Percentiles rank a stretch among this genome's conserved stretches.
Conservation (phyloP, 1,140 invertebrate genomes). For the Rhyacophila brunnea region DNA sequence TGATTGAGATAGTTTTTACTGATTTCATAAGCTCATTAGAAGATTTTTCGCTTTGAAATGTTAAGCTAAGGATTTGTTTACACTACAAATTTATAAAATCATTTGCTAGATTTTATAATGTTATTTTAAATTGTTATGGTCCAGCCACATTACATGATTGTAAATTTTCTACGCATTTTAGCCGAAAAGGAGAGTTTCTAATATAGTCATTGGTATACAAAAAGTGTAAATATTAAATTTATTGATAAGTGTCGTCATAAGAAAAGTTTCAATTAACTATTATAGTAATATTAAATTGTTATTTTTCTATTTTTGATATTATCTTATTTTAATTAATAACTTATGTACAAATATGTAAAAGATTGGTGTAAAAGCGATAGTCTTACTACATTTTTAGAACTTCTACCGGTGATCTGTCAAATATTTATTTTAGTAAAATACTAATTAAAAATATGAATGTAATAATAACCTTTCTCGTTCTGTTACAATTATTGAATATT, state of each 20-base stretch:
- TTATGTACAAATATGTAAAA: constrained; percentile 27
- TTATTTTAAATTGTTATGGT: constrained; percentile 19
- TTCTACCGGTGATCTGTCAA: constrained; percentile 1
- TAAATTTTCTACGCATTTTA: constrained; percentile 13
- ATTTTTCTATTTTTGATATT: constrained; percentile 6
- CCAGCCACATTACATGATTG: constrained; percentile 27
- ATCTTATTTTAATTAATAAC: constrained; percentile 4
- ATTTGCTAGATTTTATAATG: no score
- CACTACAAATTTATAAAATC: no score
- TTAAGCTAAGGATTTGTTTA: constrained; percentile 4
- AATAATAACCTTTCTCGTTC: no score
- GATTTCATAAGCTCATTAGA: constrained; percentile 24
- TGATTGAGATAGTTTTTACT: no score
- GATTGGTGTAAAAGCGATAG: constrained; percentile 35
- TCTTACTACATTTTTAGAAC: constrained; percentile 29
- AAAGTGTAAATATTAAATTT: constrained; percentile 37
- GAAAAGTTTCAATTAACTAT: constrained; percentile 35
- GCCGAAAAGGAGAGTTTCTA: constrained; percentile 24
- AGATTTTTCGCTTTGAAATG: constrained; percentile 6
- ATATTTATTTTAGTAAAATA: no score
- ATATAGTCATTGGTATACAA: constrained; percentile 35
- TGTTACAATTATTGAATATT: no score
- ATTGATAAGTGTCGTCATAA: constrained; percentile 38
- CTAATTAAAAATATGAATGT: no score
- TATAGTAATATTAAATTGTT: constrained; percentile 18